phyloP scores from a whole-genome alignment of 2,888 invertebrate species.

The Drosophila picticornis region DNA sequence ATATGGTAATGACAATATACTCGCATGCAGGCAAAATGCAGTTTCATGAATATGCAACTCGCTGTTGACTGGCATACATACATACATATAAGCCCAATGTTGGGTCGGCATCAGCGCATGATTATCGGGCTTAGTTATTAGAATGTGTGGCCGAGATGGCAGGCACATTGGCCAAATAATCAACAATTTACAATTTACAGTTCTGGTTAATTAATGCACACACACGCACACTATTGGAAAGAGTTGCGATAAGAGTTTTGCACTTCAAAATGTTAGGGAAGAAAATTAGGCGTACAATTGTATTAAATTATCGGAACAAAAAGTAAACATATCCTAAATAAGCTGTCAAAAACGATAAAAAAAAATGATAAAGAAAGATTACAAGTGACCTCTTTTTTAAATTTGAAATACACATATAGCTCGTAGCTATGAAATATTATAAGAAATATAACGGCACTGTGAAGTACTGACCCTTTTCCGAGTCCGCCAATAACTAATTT shows the following conservation, averaged over 20 bases:
- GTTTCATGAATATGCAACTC: constrained; percentile 10
- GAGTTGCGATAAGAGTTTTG: background rate
- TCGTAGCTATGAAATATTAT: background rate
- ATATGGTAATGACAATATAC: constrained; percentile 9
- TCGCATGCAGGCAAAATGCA: background rate
- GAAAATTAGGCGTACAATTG: constrained; percentile 2
- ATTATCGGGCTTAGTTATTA: constrained; percentile 67
- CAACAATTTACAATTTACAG: constrained; percentile 57
- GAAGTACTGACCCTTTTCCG: background rate
- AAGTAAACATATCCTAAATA: background rate
- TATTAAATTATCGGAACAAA: background rate
- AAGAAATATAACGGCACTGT: background rate
- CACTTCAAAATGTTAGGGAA: background rate
- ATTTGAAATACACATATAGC: background rate
- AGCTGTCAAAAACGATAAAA: background rate
- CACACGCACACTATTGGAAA: constrained; percentile 10
- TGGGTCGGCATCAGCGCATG: constrained; percentile 29
- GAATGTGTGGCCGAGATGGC: constrained; percentile 5
- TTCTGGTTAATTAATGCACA: constrained; percentile 53
- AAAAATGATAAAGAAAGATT: background rate
- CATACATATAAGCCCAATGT: background rate
- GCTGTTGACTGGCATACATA: constrained; percentile 5
- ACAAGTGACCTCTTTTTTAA: background rate
- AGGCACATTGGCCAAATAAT: constrained; percentile 38
- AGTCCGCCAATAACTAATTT: background rate